Evolutionary conservation across 2,113 vertebrate species (phyloP), one percentile per base, ranked within the genome.

Genomic region (Pleuronectes platessa): DNA sequence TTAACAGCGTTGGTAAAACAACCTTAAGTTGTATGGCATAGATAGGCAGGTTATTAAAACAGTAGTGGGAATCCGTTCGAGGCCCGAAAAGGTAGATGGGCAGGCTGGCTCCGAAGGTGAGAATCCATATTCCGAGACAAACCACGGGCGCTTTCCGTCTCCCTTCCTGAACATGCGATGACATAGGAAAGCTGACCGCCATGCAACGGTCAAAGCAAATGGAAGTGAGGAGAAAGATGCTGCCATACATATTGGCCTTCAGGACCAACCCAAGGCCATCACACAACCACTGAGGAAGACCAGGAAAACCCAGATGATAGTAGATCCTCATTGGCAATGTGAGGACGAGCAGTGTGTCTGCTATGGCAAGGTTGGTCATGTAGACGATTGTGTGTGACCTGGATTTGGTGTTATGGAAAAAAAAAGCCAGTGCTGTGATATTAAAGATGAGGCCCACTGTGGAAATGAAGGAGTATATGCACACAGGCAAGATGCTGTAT

Each of bases 181-280:
- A 91, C 83, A 95, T 74, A 7, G 93, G 93, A 65, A 93, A 93
- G 51, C 85, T 87, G 73, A 94, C 84, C 0, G 94, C 93, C 71
- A 94, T n/a, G 56, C 88, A 94, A 4, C 93, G 92, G 61, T 95
- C 94, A 9, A 92, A 76, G 81, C 92, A 93, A 47, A 94, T 93
- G 79, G 88, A 92, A 8, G 79, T 90, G 35, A 95, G 90, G 59
- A 95, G 84, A 65, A 94, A 92, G 78, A 95, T 94, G 84, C 94
- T 95, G 9, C 92, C 85, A 1, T 95, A 95, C 93, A 95, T 95
- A 89, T 95, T 95, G 49, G 86, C 85, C 60, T 95, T 87, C 42
- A 95, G 79, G 21, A 93, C 21, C 37, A 92, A 65, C 12, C 92
- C 92, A 0, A 77, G 26, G 18, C 14, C 9, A 0, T 92, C 81